Base-by-base conservation (phyloP, 2,888 invertebrate species). In the Dorcus parallelipipedus region DNA sequence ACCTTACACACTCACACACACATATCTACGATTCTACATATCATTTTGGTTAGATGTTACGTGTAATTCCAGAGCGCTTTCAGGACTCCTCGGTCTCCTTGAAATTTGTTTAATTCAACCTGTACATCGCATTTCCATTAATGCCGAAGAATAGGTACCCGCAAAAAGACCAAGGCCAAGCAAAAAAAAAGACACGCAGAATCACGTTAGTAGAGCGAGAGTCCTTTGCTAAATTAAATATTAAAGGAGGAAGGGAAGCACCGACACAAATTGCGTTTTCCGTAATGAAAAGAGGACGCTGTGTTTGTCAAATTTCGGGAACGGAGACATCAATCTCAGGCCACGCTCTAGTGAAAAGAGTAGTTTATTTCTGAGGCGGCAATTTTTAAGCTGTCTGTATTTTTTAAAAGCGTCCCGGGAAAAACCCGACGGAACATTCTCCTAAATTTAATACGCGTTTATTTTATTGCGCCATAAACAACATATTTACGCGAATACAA, bases 301-400 rank as follows among this genome's bases (percentile, higher is more conserved):
- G 59, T 59, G 56, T 56, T 59, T 59, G 56, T 53, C 59, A 59
- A 59, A 59, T 59, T 59, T 59, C 55, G 49, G 49, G 55, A 49
- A 48, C 49, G 55, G 49, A 49, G 48, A 52, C 59, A 59, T 59
- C 59, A 59, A 59, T 59, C 55, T 59, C 56, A 47, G 39, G 53
- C 49, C 20, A 17, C 42, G 42, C 17, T 42, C 42, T 17, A 14
- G 45, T 23, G 45, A 45, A 45, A 45, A 4, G 9, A n/a, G 56
- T 49, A 54, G 54, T 54, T 49, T 54, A 54, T 54, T 54, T 49
- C 39, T 17, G 3, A 33, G 23, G 49, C 40, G 54, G 54, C 49
- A 54, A 54, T 54, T 54, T 54, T 54, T 54, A 54, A 54, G 49
- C 49, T 43, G 54, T 49, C 54, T 23, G 49, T 41, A 54, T 54